These are phyloP conservation scores for Pterois miles DNA, from an alignment of 2,797 vertebrate species.

Conservation along the genomic window DNA sequence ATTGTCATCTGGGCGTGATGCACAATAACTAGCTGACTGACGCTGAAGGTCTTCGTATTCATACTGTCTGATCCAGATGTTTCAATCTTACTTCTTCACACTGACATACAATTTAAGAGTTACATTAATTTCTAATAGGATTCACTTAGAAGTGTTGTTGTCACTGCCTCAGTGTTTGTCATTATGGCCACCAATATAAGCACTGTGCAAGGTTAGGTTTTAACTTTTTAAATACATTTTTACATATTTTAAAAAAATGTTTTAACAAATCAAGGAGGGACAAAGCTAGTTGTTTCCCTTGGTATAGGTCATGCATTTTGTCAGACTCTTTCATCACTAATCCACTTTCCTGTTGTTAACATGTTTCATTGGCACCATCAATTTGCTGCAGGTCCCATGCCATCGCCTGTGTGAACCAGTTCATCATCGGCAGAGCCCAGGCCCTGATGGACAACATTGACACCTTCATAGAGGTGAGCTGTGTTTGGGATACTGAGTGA, in stretches of 20 bases:
- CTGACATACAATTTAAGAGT: fast-evolving
- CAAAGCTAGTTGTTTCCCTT: neutral
- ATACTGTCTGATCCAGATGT: slow-evolving; percentile 68
- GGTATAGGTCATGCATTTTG: neutral
- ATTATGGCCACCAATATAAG: no score
- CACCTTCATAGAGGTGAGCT: slow-evolving; percentile 93
- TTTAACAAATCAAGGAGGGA: neutral
- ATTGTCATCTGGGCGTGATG: slow-evolving; percentile 50
- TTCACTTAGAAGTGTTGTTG: neutral
- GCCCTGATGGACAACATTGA: slow-evolving; percentile 97
- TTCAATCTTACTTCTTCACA: neutral
- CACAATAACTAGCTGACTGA: slow-evolving; percentile 46
- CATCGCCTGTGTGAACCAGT: slow-evolving; percentile 96
- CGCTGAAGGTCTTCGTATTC: slow-evolving; percentile 64
- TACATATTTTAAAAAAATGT: neutral
- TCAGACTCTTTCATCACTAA: neutral
- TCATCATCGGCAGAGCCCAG: slow-evolving; percentile 95
- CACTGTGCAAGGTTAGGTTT: neutral
- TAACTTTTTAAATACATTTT: neutral
- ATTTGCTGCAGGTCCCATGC: slow-evolving; percentile 88
- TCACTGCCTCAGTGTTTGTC: neutral
- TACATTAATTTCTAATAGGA: neutral
- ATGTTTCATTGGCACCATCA: neutral
- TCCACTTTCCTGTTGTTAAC: neutral
- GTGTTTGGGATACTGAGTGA: neutral